Base-by-base conservation (phyloP, 2,888 invertebrate genomes). In the Drosophila anomelani region DNA sequence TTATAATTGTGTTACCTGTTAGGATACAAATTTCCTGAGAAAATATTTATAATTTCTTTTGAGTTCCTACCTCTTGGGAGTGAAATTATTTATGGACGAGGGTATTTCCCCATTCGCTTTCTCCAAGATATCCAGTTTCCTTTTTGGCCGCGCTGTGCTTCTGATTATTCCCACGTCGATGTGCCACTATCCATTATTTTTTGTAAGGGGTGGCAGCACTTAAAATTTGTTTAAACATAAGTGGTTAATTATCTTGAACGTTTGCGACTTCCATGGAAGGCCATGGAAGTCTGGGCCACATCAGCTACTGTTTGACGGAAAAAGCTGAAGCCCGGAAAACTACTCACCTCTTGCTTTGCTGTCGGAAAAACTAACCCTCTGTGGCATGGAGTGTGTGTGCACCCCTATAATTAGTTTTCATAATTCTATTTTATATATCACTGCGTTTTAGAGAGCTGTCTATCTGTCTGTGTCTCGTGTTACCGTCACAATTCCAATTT, bases 151-250 rank as follows among this genome's bases (percentile, higher is more conserved):
- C 53, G 26, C 39, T 20, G 23, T 49, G 54, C 55, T 62, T 62
- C 49, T 76, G 80, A 87, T 82, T 80, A 84, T 84, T 86, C 87
- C 85, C 84, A 84, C 82, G 84, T 86, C 74, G 84, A 61, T 64
- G 49, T 64, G 68, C 56, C 73, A 64, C 56, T 73, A 78, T 78
- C 57, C 34, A 51, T 51, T 75, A 47, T 47, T 47, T 47, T 17
- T 47, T 12, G 47, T 39, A 29, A 36, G 23, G 43, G 34, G 43
- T 56, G 70, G 64, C 62, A 73, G 76, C 82, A 84, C 87, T 85
- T 87, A 82, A 84, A 85, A 87, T 86, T 86, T 89, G 82, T 87
- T 86, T 86, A 89, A 90, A 79, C 90, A 84, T 84, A 89, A 90
- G 90, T 89, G 87, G 84, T 85, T 88, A 89, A 88, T 90, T 89